A percentile compares a stretch with the other conserved stretches of the same genome.
Conservation (phyloP, 2,113 vertebrate species). For the Pteronura brasiliensis region DNA sequence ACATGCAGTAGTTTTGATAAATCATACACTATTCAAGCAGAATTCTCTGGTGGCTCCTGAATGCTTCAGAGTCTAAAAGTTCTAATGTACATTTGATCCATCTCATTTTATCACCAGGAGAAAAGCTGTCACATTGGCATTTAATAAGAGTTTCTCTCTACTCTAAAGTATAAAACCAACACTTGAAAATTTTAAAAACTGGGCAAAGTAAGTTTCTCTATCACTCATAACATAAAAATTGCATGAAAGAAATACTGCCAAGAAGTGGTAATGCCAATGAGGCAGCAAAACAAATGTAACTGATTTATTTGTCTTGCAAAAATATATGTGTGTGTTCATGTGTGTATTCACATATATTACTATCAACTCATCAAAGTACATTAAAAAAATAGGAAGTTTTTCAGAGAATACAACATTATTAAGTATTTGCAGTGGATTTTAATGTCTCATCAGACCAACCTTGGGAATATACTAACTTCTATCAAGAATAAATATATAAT, state of each 20-base stretch:
- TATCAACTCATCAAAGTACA: neutral
- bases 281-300: conserved; percentile 35
- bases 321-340: neutral
- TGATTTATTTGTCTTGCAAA: neutral
- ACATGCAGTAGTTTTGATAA: conserved; percentile 56
- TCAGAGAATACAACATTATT: neutral
- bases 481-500: neutral
- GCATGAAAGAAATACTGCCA: conserved; percentile 8
- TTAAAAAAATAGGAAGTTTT: conserved; percentile 22
- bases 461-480: neutral
- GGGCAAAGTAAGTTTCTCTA: conserved; percentile 50
- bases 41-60: conserved; percentile 64
- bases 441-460: neutral
- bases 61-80: conserved; percentile 73
- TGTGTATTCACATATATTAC: neutral
- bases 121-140: conserved; percentile 77
- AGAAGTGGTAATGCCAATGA: conserved; percentile 28
- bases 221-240: neutral
- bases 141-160: conserved; percentile 71
- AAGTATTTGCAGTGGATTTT: neutral
- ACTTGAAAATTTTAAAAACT: conserved; percentile 48
- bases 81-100: conserved; percentile 76
- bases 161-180: conserved; percentile 64
- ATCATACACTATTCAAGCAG: conserved; percentile 53
- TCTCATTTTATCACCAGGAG: conserved; percentile 75